phyloP scores from a whole-genome alignment of 2,113 vertebrate genomes.

The Platysternon megacephalum region DNA sequence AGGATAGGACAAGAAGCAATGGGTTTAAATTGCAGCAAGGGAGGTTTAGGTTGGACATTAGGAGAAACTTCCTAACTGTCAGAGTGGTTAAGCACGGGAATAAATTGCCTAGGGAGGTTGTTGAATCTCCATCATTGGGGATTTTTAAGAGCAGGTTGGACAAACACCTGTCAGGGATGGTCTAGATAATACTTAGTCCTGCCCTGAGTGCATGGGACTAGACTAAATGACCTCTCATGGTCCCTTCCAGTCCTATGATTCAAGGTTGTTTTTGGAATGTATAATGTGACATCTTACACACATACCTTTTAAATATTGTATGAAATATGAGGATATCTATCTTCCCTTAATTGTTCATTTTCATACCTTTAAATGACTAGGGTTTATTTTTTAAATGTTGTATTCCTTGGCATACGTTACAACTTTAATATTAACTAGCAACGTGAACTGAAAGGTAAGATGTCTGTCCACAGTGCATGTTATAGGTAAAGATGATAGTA shows the following conservation, averaged over 20 bases:
- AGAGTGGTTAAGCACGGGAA: no score
- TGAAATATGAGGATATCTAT: not conserved
- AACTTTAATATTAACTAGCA: not conserved
- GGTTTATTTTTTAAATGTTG: not conserved
- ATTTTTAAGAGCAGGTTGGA: no score
- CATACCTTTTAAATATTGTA: not conserved
- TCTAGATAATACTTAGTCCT: no score
- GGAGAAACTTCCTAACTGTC: no score
- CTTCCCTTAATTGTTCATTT: not conserved
- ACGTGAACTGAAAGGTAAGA: not conserved
- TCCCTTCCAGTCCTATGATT: not conserved
- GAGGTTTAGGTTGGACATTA: no score
- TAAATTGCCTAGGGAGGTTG: no score
- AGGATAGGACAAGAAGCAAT: no score
- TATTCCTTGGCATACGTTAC: not conserved
- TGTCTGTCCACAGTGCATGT: not conserved
- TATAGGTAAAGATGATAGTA: not conserved
- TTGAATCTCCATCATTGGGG: no score
- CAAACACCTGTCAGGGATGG: no score
- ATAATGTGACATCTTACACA: not conserved
- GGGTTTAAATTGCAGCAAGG: no score
- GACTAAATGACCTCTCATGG: no score
- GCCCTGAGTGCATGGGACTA: no score
- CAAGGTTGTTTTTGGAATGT: not conserved
- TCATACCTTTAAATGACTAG: not conserved